Percentiles rank a stretch among this genome's conserved stretches.
phyloP scores from a whole-genome alignment of 2,888 invertebrate species.

The Seira sanloemensis region DNA sequence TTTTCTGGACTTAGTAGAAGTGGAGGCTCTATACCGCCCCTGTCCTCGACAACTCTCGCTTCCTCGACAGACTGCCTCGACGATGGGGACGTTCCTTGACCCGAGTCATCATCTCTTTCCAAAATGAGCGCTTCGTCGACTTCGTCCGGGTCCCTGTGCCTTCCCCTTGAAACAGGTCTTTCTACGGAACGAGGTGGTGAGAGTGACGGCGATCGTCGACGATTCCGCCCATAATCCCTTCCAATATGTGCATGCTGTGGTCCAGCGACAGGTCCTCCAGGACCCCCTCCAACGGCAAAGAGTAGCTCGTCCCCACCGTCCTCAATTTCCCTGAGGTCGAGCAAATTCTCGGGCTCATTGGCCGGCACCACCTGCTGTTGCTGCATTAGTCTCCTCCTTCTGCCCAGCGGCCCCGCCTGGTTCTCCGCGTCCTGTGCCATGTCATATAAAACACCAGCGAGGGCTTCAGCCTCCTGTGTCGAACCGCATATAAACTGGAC shows the following conservation, averaged over 20 bases:
- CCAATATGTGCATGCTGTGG: neutral
- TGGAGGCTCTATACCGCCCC: too few species aligned
- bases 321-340: slow-evolving; percentile 18
- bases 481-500: slow-evolving; percentile 54
- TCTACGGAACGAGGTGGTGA: neutral
- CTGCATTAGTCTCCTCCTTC: neutral
- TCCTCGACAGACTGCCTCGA: neutral
- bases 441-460: slow-evolving; percentile 43
- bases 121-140: neutral
- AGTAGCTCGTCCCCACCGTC: slow-evolving; percentile 24
- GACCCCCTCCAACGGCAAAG: slow-evolving; percentile 14
- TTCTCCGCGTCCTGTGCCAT: slow-evolving; percentile 33
- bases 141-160: slow-evolving; percentile 11
- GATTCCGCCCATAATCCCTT: neutral
- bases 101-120: neutral
- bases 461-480: slow-evolving; percentile 39
- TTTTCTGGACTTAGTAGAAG: too few species aligned
- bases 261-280: neutral
- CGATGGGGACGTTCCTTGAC: neutral
- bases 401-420: neutral
- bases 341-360: slow-evolving; percentile 2
- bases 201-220: neutral
- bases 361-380: neutral
- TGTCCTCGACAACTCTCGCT: neutral
- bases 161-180: slow-evolving; percentile 35